Evolutionary conservation across 2,888 invertebrate genomes (phyloP), one percentile per base, ranked within the genome.

Genomic region (Tanypteryx hageni): DNA sequence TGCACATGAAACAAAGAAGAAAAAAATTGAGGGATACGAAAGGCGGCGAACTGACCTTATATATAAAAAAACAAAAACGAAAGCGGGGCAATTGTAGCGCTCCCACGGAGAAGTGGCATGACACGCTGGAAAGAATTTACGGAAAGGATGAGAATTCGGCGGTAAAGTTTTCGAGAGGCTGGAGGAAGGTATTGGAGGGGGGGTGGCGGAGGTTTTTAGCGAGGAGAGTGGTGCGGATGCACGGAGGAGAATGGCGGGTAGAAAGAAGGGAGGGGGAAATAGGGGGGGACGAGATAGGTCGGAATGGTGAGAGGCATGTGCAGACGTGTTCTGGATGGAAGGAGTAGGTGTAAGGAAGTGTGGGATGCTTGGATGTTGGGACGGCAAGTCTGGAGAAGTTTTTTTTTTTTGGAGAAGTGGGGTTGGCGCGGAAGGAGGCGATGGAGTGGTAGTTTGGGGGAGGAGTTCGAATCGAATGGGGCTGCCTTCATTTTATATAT

Each of bases 401-500:
- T 64, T 86, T 18, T 57, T 11, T 11, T 18, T 18, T 11, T n/a
- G 68, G 68, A 4, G n/a, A n/a, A 31, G 83, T 83, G 18, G 7
- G 5, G 76, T 22, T 44, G 44, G 44, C 44, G 44, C 44, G 1
- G 44, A 44, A 5, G 44, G 44, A 44, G 83, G 5, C 44, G 44
- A 44, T 44, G 44, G 44, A 44, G 44, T 44, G 44, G 44, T 44
- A 44, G 44, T 44, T 44, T 44, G 3, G 44, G 76, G 27, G 22
- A 27, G n/a, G 31, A 31, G 61, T 14, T 27, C 59, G 22, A 59
- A 59, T 61, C 61, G 89, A 89, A 68, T 68, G 11, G 56, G 44
- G 27, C 76, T 22, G 76, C 64, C 44, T 61, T 13, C 18, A 44
- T 64, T 89, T 89, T 64, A 89, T 89, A 89, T 56, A 89, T 89